phyloP scores from a whole-genome alignment of 2,797 vertebrate genomes.

The Lutjanus argentimaculatus region DNA sequence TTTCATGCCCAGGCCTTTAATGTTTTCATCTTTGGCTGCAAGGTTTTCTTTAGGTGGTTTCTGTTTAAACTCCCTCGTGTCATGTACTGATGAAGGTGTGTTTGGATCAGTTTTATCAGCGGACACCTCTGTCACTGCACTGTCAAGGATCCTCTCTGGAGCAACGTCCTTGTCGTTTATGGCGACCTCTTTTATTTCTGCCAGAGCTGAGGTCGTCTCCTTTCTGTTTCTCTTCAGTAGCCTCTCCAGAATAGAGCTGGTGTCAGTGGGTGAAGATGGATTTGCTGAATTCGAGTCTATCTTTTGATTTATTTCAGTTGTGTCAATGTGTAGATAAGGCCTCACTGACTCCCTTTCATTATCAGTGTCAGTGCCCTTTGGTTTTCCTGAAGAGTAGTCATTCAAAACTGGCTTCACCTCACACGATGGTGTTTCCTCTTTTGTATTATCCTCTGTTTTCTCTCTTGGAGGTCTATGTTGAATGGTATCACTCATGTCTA shows the following conservation, averaged over 20 bases:
- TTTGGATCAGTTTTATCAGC: conserved; percentile 15
- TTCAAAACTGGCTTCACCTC: conserved; percentile 37
- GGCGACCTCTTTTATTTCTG: conserved; percentile 57
- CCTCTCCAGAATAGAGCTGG: conserved; percentile 81
- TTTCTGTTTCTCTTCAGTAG: conserved; percentile 77
- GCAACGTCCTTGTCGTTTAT: conserved; percentile 13
- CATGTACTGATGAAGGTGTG: not conserved
- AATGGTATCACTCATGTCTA: conserved; percentile 63
- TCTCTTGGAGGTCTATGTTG: conserved; percentile 52
- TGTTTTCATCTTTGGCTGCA: conserved; percentile 13
- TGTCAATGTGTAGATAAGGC: conserved; percentile 30
- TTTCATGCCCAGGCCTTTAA: conserved; percentile 22
- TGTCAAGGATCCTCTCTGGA: conserved; percentile 14
- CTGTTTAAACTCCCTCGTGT: conserved; percentile 20
- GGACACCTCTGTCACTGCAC: not conserved
- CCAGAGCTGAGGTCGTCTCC: conserved; percentile 47
- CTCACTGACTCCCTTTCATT: conserved; percentile 41
- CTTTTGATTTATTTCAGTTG: conserved; percentile 28
- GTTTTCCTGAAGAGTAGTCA: conserved; percentile 32
- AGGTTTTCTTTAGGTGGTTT: conserved; percentile 22
- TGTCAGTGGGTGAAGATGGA: conserved; percentile 42
- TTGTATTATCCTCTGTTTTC: conserved; percentile 37
- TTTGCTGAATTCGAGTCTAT: conserved; percentile 6
- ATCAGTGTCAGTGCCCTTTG: conserved; percentile 34
- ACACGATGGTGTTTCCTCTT: conserved; percentile 35